Percentiles rank a stretch among this genome's conserved stretches.
Evolutionary conservation across 2,888 invertebrate species (phyloP).

Genomic region (Thereva unica): DNA sequence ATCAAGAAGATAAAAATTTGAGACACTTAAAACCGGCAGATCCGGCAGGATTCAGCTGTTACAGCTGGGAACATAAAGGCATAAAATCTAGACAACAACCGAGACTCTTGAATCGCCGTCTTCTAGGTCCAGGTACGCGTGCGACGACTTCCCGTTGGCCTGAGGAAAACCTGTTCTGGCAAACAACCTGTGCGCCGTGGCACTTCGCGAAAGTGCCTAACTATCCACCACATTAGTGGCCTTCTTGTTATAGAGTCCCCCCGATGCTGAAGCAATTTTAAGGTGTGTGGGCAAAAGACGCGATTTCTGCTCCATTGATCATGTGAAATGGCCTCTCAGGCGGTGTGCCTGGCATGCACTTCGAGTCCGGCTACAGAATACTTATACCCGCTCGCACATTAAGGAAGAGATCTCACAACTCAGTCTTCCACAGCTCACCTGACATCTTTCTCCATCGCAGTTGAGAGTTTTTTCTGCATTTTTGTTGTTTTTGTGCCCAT

Average conservation of each 20-base stretch:
- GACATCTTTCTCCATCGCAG: background rate
- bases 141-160: constrained; percentile 17
- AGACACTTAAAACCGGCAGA: too few relatives aligned
- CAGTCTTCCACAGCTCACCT: background rate
- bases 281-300: background rate
- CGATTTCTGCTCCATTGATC: constrained; percentile 14
- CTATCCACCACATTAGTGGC: background rate
- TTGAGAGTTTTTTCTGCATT: constrained; percentile 6
- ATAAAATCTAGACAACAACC: too few relatives aligned
- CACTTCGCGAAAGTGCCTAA: constrained; percentile 30
- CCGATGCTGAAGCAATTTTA: too few relatives aligned
- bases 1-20: too few relatives aligned
- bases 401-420: background rate
- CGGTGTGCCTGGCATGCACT: background rate
- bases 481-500: background rate
- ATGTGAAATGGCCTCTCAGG: background rate
- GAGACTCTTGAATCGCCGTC: too few relatives aligned
- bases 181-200: constrained; percentile 23
- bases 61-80: too few relatives aligned
- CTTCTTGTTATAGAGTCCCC: too few relatives aligned
- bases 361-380: too few relatives aligned
- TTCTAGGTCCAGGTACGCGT: too few relatives aligned
- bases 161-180: constrained; percentile 12
- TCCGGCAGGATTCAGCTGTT: too few relatives aligned
- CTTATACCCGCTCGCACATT: background rate